phyloP scores from a whole-genome alignment of 1,140 invertebrate species.

The Armadillidium nasatum region DNA sequence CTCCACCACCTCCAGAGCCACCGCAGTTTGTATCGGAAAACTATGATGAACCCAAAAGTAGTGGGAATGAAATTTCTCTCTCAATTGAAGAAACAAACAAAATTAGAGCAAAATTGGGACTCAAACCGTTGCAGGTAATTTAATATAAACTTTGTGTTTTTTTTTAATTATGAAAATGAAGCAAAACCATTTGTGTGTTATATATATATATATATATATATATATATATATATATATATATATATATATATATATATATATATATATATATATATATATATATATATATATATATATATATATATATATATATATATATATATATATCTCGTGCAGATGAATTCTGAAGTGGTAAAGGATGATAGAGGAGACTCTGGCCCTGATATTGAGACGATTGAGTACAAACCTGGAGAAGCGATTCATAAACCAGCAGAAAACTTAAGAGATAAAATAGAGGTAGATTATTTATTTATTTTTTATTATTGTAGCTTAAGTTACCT shows the following conservation, averaged over 20 bases:
- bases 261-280: background rate
- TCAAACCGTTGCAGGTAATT: constrained; percentile 79
- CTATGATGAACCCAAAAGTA: background rate
- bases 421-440: constrained; percentile 18
- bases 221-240: background rate
- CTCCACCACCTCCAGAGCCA: background rate
- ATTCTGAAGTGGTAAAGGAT: background rate
- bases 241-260: background rate
- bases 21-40: too few species aligned
- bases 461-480: background rate
- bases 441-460: constrained; percentile 2
- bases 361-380: background rate
- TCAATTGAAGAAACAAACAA: constrained; percentile 90
- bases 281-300: too few species aligned
- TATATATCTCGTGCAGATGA: too few species aligned
- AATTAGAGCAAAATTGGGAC: constrained; percentile 81
- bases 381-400: too few species aligned
- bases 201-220: too few species aligned
- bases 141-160: constrained; percentile 6
- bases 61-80: constrained; percentile 52
- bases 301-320: too few species aligned
- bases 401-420: background rate
- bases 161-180: background rate
- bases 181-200: too few species aligned
- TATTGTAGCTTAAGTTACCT: too few species aligned